A percentile compares a stretch with the other conserved stretches of the same genome.
Conservation (phyloP, 2,113 vertebrate species). For the Steatornis caripensis region DNA sequence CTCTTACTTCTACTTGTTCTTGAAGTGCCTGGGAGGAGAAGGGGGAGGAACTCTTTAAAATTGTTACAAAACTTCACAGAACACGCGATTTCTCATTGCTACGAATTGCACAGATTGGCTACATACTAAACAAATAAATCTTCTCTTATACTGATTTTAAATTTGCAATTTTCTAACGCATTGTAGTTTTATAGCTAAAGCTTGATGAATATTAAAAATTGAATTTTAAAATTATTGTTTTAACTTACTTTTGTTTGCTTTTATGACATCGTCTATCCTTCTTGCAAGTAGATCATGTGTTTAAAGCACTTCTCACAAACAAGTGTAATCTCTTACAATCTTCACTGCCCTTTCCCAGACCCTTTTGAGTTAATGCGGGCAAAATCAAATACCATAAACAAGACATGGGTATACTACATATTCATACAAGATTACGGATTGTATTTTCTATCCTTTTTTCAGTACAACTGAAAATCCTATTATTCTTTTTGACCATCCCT, state of each 20-base stretch:
- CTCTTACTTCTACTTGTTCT: not conserved
- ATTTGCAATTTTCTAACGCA: not conserved
- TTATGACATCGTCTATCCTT: not conserved
- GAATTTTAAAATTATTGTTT: not conserved
- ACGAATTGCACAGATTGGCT: not conserved
- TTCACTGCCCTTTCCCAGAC: not conserved
- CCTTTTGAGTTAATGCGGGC: not conserved
- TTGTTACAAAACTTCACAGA: not conserved
- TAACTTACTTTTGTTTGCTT: not conserved
- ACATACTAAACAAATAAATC: not conserved
- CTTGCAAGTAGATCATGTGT: not conserved
- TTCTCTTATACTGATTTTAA: not conserved
- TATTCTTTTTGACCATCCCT: slow-evolving; percentile 34
- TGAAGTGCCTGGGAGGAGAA: slow-evolving; percentile 11
- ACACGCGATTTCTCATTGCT: not conserved
- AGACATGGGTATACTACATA: not conserved
- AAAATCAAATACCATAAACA: slow-evolving; percentile 11
- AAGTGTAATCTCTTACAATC: not conserved
- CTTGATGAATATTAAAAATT: not conserved
- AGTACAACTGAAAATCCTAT: not conserved
- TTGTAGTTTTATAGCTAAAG: not conserved
- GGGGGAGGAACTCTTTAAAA: not conserved
- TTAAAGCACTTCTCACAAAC: not conserved
- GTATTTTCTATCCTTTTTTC: not conserved
- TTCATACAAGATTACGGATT: slow-evolving; percentile 18